Evolutionary conservation across 92 coral and sea anemone genomes (phyloP).

Genomic region (Umimayanthus kanabou): DNA sequence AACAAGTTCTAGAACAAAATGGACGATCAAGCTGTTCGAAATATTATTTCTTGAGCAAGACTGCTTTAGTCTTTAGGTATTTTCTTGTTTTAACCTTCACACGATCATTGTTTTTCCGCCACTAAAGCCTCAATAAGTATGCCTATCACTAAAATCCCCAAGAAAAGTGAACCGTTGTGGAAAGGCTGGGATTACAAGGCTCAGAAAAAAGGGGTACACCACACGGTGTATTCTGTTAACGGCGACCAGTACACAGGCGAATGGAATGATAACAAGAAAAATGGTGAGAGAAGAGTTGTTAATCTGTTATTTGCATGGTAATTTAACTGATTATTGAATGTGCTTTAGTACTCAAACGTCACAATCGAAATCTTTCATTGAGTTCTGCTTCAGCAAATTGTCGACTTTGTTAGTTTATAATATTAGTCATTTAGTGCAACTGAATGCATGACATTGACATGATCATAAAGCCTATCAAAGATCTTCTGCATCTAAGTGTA

Average conservation of each 20-base stretch:
- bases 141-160: slow-evolving; percentile 97
- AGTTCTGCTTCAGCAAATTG: neutral
- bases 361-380: no score
- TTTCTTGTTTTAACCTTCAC: neutral
- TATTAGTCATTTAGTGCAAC: no score
- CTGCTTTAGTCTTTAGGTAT: neutral
- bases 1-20: slow-evolving; percentile 33
- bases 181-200: slow-evolving; percentile 97
- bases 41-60: neutral
- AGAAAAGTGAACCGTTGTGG: slow-evolving; percentile 94
- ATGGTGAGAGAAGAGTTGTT: slow-evolving; percentile 58
- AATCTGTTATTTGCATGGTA: neutral
- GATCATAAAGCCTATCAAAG: neutral
- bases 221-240: slow-evolving; percentile 93
- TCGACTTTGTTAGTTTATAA: no score
- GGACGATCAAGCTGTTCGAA: slow-evolving; percentile 9
- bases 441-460: neutral
- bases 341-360: neutral
- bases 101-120: neutral
- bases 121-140: slow-evolving; percentile 41
- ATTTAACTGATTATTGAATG: neutral
- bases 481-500: neutral
- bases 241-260: slow-evolving; percentile 99
- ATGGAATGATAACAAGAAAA: slow-evolving; percentile 90
- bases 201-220: slow-evolving; percentile 97